These are phyloP conservation scores for Agriotes lineatus DNA, from an alignment of 2,888 invertebrate genomes.

Conservation along the genomic window DNA sequence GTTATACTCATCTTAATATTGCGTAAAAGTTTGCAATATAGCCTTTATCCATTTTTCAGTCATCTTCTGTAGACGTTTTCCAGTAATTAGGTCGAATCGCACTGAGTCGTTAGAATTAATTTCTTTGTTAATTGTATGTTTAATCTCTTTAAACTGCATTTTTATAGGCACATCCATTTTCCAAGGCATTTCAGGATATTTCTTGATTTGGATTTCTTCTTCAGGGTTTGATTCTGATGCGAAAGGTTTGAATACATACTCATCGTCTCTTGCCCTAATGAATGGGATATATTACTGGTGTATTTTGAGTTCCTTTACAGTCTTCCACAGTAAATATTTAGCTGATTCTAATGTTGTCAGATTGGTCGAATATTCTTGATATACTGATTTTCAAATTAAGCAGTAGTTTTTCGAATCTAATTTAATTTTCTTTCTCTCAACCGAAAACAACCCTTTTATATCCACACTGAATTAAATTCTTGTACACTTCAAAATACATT, in stretches of 20 bases:
- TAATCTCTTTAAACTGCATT: background rate
- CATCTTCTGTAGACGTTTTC: background rate
- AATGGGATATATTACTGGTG: too few relatives aligned
- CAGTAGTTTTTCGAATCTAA: too few relatives aligned
- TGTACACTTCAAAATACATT: too few relatives aligned
- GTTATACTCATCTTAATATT: background rate
- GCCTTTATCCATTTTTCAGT: background rate
- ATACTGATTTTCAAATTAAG: too few relatives aligned
- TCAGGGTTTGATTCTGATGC: background rate
- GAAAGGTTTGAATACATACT: background rate
- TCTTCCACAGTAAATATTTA: too few relatives aligned
- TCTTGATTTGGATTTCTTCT: background rate
- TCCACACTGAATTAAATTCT: too few relatives aligned
- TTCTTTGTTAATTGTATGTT: background rate
- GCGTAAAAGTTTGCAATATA: background rate
- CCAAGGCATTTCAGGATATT: background rate
- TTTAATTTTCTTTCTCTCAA: too few relatives aligned
- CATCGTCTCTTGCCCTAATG: too few relatives aligned
- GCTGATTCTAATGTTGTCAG: too few relatives aligned
- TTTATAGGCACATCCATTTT: background rate
- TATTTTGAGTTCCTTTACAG: too few relatives aligned
- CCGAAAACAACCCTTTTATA: too few relatives aligned
- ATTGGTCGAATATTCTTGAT: too few relatives aligned
- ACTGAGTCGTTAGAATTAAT: background rate
- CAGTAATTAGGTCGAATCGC: background rate